Base-by-base conservation (phyloP, 2,888 invertebrate species). In the Tenthredo scrophulariae region DNA sequence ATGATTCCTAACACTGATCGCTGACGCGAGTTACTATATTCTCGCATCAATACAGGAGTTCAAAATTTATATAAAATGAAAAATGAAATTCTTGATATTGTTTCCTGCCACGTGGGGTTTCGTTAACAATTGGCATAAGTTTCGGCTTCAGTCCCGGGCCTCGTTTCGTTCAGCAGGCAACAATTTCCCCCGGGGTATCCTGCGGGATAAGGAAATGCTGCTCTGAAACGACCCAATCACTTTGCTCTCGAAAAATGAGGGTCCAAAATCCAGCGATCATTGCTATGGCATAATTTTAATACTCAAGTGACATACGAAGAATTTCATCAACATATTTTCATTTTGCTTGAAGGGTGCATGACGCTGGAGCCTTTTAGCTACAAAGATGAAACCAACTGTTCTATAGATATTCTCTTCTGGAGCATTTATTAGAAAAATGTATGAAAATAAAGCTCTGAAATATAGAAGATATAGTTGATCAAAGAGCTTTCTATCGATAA, bases 171-270 rank as follows among this genome's bases (percentile, higher is more conserved):
- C 72, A 22, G 22, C 43, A 74, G n/a, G 72, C 40, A 40, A 74
- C 40, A 74, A 74, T 74, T 74, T 74, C 74, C 74, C 74, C 74
- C 46, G 74, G 43, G 74, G 40, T 26, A 40, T 77, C 54, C 54
- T 18, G 29, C 22, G 43, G 77, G 22, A 54, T 77, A 77, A 50
- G 46, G 46, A 77, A 77, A 50, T 54, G 43, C 26, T 29, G 33
- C 50, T 77, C 9, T 29, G 29, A 29, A 77, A 29, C 50, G 26
- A 77, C 26, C 75, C 75, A 77, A 50, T 77, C 50, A 77, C 50
- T 77, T 50, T 75, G 22, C 10, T 43, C 22, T 37, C 7, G n/a
- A 74, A 74, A 74, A 43, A 43, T 29, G 43, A 40, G 74, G 10
- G 74, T 40, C 40, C 26, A 26, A 43, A 74, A 74, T 74, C n/a